Base-by-base conservation (phyloP, 2,113 vertebrate genomes). In the Bostrychus sinensis region DNA sequence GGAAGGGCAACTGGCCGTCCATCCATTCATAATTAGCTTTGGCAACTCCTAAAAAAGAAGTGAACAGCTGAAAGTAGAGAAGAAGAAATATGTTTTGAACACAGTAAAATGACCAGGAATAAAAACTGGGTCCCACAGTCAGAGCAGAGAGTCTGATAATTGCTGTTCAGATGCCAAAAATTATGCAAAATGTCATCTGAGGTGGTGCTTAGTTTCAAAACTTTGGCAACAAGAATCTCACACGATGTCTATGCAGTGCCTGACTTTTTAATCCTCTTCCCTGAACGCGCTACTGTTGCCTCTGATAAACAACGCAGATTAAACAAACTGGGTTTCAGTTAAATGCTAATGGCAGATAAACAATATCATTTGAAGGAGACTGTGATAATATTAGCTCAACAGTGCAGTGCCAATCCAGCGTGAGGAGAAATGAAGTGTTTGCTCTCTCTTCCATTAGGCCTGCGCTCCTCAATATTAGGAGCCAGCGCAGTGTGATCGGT, bases 391-490 rank as follows among this genome's bases (percentile, higher is more conserved):
- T 75, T 63, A 66, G 17, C 42, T 42, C 11, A 41, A 56, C 25
- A 57, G 61, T 53, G 17, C 43, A 43, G 38, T 23, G 39, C 26
- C 72, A 46, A 36, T 41, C 56, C 61, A 62, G 34, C 26, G 16
- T 13, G 30, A 58, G 22, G 42, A 28, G 36, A 55, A 78, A 68
- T 67, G n/a, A 68, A 72, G 56, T 58, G 51, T 54, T 75, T 67
- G 56, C 62, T 54, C 28, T 61, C 42, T 54, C 13, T 78, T 72
- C 67, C 71, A 73, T 71, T 66, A 80, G 34, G 54, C 41, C 12
- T 59, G 20, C 66, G 13, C 42, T 36, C 36, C 75, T 76, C 62
- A 54, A 51, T 70, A 76, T 81, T 61, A 72, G 58, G 72, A 77
- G 66, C 59, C 61, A 32, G 56, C 37, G 61, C n/a, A 43, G 17